These are phyloP conservation scores for Cephalotes varians DNA, from an alignment of 2,888 invertebrate genomes.

Conservation along the genomic window DNA sequence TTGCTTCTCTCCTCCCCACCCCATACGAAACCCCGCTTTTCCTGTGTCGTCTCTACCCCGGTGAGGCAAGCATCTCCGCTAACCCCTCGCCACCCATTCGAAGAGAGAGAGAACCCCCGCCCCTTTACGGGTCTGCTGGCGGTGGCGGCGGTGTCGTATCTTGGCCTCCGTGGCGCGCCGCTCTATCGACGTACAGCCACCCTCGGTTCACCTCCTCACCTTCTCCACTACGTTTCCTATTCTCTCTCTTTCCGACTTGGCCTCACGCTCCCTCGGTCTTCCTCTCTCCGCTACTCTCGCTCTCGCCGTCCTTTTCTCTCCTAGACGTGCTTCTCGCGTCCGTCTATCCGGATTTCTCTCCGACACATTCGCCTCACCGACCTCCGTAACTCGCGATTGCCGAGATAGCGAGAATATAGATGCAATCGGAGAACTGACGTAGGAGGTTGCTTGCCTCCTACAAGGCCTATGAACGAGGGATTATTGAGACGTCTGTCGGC, in stretches of 20 bases:
- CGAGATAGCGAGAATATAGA: slow-evolving; percentile 79
- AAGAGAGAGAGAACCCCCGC: slow-evolving; percentile 71
- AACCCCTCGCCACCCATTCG: slow-evolving; percentile 44
- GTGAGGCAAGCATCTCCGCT: slow-evolving; percentile 44
- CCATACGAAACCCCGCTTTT: slow-evolving; percentile 56
- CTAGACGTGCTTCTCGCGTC: slow-evolving; percentile 53
- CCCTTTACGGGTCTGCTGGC: slow-evolving; percentile 84
- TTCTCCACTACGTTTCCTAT: slow-evolving; percentile 62
- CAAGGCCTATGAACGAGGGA: slow-evolving; percentile 53
- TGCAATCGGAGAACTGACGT: slow-evolving; percentile 60
- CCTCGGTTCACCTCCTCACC: slow-evolving; percentile 70
- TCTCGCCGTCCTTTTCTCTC: slow-evolving; percentile 38
- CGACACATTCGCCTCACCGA: slow-evolving; percentile 50
- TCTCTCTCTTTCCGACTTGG: slow-evolving; percentile 62
- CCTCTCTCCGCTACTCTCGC: slow-evolving; percentile 47
- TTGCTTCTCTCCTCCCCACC: slow-evolving; percentile 32
- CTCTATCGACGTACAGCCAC: slow-evolving; percentile 85
- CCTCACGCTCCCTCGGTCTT: slow-evolving; percentile 48
- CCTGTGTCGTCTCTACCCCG: slow-evolving; percentile 71
- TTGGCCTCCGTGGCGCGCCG: slow-evolving; percentile 86
- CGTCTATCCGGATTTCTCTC: slow-evolving; percentile 67
- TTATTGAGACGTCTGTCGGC: slow-evolving; percentile 81
- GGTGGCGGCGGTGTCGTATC: slow-evolving; percentile 86
- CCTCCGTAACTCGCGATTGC: slow-evolving; percentile 79
- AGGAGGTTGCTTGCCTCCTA: slow-evolving; percentile 23